These are phyloP conservation scores for Isoperla grammatica DNA, from an alignment of 2,888 invertebrate genomes.

Conservation along the genomic window DNA sequence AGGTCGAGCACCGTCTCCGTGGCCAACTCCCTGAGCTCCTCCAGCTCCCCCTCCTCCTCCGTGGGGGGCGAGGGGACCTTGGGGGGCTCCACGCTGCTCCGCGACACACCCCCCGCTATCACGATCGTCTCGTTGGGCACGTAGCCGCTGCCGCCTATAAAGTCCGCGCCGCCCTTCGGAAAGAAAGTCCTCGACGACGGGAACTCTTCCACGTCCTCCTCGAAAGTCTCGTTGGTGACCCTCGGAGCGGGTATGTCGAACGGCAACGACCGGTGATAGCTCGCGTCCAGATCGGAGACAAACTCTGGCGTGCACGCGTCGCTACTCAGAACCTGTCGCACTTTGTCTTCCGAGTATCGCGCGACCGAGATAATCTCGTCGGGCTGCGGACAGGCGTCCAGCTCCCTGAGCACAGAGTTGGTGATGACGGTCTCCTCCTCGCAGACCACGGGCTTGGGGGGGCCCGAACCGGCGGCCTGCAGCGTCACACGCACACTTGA, in stretches of 20 bases:
- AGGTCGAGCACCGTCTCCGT: constrained; percentile 43
- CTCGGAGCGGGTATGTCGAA: neutral
- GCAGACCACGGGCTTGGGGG: constrained; percentile 6
- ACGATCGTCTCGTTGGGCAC: too few relatives aligned
- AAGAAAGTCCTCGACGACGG: neutral
- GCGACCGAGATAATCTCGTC: constrained; percentile 13
- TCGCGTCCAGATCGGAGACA: neutral
- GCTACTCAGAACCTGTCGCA: too few relatives aligned
- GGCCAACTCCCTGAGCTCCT: constrained; percentile 25
- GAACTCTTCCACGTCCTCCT: neutral
- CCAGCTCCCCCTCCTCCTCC: neutral
- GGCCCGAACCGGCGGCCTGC: constrained; percentile 53
- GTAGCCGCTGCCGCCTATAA: constrained; percentile 21
- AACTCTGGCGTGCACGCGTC: too few relatives aligned
- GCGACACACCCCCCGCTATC: too few relatives aligned
- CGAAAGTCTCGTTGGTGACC: neutral
- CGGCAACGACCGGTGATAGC: neutral
- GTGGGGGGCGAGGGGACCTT: constrained; percentile 13
- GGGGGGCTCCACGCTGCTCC: constrained; percentile 15
- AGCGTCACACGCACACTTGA: constrained; percentile 57
- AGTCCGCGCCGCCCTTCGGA: constrained; percentile 14
- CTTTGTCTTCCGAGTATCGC: constrained; percentile 19
- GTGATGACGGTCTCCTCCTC: constrained; percentile 33
- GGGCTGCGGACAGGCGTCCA: constrained; percentile 35
- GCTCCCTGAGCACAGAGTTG: constrained; percentile 41